These are phyloP conservation scores for Ictalurus furcatus DNA, from an alignment of 2,113 vertebrate genomes.

Conservation along the genomic window DNA sequence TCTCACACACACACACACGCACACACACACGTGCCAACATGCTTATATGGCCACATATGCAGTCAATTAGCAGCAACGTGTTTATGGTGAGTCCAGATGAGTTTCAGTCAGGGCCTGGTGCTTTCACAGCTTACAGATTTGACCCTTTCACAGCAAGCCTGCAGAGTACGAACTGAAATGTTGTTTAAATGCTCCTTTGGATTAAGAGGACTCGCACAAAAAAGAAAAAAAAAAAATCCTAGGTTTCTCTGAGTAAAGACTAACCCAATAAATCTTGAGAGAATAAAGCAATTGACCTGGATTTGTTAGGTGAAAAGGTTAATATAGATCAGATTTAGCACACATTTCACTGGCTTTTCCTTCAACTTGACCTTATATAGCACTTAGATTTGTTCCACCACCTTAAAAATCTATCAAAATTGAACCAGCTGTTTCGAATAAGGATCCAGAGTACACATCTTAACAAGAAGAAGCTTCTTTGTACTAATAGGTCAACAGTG, in stretches of 20 bases:
- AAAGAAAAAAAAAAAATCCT: not conserved
- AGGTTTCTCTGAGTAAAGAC: conserved; percentile 24
- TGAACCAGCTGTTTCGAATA: not conserved
- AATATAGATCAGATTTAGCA: conserved; percentile 27
- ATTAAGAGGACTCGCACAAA: conserved; percentile 1
- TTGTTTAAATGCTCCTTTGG: conserved; percentile 41
- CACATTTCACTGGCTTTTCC: not conserved
- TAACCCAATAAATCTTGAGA: conserved; percentile 27
- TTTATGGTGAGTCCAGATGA: conserved; percentile 72
- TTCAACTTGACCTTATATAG: conserved; percentile 25
- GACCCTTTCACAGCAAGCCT: conserved; percentile 49
- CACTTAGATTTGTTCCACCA: not conserved
- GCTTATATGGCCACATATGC: conserved; percentile 54
- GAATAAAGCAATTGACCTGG: conserved; percentile 26
- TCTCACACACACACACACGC: conserved; percentile 40
- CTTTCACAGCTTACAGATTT: conserved; percentile 55
- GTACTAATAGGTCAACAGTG: not conserved
- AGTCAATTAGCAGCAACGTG: conserved; percentile 75
- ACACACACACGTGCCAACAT: conserved; percentile 25
- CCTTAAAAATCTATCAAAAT: not conserved
- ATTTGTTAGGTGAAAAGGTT: conserved; percentile 41
- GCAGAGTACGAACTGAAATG: conserved; percentile 38
- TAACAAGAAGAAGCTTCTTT: not conserved
- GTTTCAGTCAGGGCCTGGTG: conserved; percentile 62
- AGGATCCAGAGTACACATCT: not conserved